Percentiles rank a stretch among this genome's conserved stretches.
Evolutionary conservation across 2,113 vertebrate species (phyloP).

Genomic region (Morphnarchus princeps): DNA sequence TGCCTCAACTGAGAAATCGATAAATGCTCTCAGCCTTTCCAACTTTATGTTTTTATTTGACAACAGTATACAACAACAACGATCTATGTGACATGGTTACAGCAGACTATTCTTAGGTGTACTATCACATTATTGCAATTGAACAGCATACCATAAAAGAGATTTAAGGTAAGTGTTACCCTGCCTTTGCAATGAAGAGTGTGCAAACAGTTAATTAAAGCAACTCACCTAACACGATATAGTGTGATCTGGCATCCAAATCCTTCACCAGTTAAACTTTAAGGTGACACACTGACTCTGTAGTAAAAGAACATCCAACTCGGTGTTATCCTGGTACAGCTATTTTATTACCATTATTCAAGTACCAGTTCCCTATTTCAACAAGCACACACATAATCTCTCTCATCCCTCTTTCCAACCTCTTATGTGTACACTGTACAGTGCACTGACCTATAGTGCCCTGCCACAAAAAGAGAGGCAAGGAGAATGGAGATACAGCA

Average conservation of each 20-base stretch:
- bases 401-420: background rate
- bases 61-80: constrained; percentile 6
- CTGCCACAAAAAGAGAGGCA: background rate
- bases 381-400: background rate
- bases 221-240: background rate
- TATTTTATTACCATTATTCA: background rate
- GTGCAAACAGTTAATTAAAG: constrained; percentile 40
- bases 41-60: constrained; percentile 38
- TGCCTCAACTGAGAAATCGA: background rate
- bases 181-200: constrained; percentile 5
- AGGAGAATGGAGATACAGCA: background rate
- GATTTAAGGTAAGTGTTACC: constrained; percentile 34
- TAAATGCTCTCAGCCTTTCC: constrained; percentile 34
- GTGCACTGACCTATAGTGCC: background rate
- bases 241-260: background rate
- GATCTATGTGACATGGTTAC: background rate
- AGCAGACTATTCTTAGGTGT: constrained; percentile 6
- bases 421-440: background rate
- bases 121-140: background rate
- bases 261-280: background rate
- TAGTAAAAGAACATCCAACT: background rate
- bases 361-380: background rate
- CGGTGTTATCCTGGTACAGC: background rate
- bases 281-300: background rate
- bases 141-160: constrained; percentile 23